These are phyloP conservation scores for Apis florea DNA, from an alignment of 1,140 invertebrate species.

Conservation along the genomic window DNA sequence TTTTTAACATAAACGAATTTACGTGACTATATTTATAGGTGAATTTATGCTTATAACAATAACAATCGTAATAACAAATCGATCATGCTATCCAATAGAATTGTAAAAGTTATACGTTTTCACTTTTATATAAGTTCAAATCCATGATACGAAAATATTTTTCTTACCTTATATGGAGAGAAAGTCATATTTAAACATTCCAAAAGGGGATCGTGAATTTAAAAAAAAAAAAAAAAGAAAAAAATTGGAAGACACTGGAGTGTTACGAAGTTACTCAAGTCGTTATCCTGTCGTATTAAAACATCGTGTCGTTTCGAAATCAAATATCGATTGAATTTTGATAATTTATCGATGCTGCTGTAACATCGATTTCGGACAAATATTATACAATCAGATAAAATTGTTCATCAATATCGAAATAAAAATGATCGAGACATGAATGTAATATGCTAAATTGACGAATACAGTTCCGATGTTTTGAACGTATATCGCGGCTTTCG, in stretches of 20 bases:
- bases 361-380: conserved; percentile 8
- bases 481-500: conserved; percentile 52
- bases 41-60: not conserved
- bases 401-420: conserved; percentile 55
- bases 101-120: too few relatives aligned
- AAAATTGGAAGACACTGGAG: too few relatives aligned
- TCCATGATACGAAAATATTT: not conserved
- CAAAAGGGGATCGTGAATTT: too few relatives aligned
- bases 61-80: not conserved
- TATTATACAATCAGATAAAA: conserved; percentile 58
- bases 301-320: not conserved
- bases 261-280: not conserved
- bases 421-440: conserved; percentile 69
- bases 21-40: not conserved
- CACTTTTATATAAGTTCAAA: not conserved
- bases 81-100: too few relatives aligned
- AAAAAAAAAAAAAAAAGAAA: too few relatives aligned
- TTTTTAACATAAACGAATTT: not conserved
- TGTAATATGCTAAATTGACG: conserved; percentile 59
- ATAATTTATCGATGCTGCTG: not conserved
- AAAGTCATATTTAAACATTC: too few relatives aligned
- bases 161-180: too few relatives aligned
- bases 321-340: not conserved
- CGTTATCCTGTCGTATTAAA: not conserved
- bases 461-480: conserved; percentile 63